Evolutionary conservation across 2,797 vertebrate genomes (phyloP), one percentile per base, ranked within the genome.

Genomic region (Pantherophis alleghaniensis): DNA sequence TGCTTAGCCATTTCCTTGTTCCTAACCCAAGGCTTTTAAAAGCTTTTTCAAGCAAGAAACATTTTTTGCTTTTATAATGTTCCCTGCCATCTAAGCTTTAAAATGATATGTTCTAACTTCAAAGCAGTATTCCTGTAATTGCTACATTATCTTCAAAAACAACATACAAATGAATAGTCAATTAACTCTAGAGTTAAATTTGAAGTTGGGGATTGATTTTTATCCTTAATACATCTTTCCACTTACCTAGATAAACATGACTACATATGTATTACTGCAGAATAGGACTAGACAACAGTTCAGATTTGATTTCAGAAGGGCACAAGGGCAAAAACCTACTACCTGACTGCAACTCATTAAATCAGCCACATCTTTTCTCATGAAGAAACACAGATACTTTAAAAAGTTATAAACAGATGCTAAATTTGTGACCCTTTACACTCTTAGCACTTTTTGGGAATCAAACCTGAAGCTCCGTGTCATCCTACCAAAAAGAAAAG

Each of bases 1-100:
- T 89, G 91, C 47, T 26, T 79, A 59, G 28, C 37, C 11, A 53
- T 57, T 47, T 69, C 11, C 51, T 79, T 94, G 93, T 51, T 66
- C 92, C 90, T 60, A 90, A 26, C 63, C 61, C 88, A 57, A 90
- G 87, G 42, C 28, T 91, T n/a, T 94, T 51, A 61, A 90, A 66
- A 66, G 56, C 55, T 63, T 37, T 90, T 92, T 59, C 11, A 28
- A 88, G 74, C 61, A 88, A 69, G 4, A 92, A 32, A 91, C 57
- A 53, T 60, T 37, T 83, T 83, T 83, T 56, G n/a, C 79, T 94
- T 93, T 94, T 92, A 69, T 7, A 60, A 47, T 74, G 32, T 69
- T 87, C 66, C 91, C 59, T 88, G 91, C 92, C 91, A 86, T 91
- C 88, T 93, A 92, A 90, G 91, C 56, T 94, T 74, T 57, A 89